These are phyloP conservation scores for Rallus crepitans DNA, from an alignment of 2,797 vertebrate species.

Conservation along the genomic window DNA sequence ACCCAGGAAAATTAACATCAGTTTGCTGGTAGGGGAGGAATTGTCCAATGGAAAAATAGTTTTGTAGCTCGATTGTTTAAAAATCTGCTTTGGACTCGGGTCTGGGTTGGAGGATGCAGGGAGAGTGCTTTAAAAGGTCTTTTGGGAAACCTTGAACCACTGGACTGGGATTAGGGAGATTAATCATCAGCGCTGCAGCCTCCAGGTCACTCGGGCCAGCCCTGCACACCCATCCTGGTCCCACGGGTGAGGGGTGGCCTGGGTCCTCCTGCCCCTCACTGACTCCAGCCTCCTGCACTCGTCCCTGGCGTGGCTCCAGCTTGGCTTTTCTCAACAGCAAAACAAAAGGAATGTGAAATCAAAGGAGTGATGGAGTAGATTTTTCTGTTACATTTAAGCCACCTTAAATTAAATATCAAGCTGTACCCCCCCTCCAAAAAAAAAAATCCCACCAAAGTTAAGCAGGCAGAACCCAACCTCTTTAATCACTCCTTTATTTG, in stretches of 20 bases:
- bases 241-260: rapidly evolving
- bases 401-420: constrained; percentile 6
- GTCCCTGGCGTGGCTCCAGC: background rate
- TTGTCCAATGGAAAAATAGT: background rate
- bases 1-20: background rate
- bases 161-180: rapidly evolving
- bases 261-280: background rate
- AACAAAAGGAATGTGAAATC: background rate
- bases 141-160: background rate
- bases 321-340: background rate
- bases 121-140: background rate
- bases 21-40: background rate
- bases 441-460: background rate
- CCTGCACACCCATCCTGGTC: background rate
- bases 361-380: background rate
- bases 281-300: background rate
- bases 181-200: background rate
- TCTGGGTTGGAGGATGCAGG: background rate
- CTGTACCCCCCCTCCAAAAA: background rate
- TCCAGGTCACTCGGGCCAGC: rapidly evolving
- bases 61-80: background rate
- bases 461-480: background rate
- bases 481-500: constrained; percentile 1
- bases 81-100: background rate
- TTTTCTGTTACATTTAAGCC: background rate